Evolutionary conservation across 2,888 invertebrate genomes (phyloP).

Genomic region (Tetanocera ferruginea): DNA sequence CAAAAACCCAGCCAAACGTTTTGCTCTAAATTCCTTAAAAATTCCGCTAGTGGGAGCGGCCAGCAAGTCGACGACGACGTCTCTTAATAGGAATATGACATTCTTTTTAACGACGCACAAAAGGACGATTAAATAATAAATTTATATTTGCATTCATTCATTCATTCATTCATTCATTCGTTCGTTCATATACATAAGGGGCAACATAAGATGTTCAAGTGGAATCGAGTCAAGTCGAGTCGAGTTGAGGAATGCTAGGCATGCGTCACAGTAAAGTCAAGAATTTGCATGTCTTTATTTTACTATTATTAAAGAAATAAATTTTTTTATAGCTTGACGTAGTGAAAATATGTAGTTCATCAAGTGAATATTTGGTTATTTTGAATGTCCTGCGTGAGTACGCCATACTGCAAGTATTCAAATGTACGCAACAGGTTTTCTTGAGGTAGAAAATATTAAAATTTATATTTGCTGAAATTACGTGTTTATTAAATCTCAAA

Average conservation of each 20-base stretch:
- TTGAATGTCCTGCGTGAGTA: too few relatives aligned
- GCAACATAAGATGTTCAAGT: not conserved
- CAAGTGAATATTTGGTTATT: too few relatives aligned
- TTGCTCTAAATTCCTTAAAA: slow-evolving; percentile 7
- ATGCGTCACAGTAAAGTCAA: not conserved
- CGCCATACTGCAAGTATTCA: too few relatives aligned
- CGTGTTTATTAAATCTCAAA: too few relatives aligned
- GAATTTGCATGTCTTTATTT: not conserved
- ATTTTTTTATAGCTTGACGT: too few relatives aligned
- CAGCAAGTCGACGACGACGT: not conserved
- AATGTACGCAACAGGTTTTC: too few relatives aligned
- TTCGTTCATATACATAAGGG: not conserved
- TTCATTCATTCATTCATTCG: slow-evolving; percentile 23
- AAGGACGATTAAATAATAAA: slow-evolving; percentile 38
- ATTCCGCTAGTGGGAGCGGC: not conserved
- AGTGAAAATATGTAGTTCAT: too few relatives aligned
- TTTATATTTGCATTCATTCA: slow-evolving; percentile 34
- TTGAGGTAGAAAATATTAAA: too few relatives aligned
- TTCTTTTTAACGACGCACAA: slow-evolving; percentile 35
- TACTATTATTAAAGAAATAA: too few relatives aligned
- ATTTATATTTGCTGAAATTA: too few relatives aligned
- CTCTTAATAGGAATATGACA: not conserved
- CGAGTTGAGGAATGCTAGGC: not conserved
- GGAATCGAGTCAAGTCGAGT: not conserved
- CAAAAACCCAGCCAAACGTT: not conserved